Evolutionary conservation across 2,113 vertebrate genomes (phyloP), one percentile per base, ranked within the genome.

Genomic region (Chionodraco myersi): DNA sequence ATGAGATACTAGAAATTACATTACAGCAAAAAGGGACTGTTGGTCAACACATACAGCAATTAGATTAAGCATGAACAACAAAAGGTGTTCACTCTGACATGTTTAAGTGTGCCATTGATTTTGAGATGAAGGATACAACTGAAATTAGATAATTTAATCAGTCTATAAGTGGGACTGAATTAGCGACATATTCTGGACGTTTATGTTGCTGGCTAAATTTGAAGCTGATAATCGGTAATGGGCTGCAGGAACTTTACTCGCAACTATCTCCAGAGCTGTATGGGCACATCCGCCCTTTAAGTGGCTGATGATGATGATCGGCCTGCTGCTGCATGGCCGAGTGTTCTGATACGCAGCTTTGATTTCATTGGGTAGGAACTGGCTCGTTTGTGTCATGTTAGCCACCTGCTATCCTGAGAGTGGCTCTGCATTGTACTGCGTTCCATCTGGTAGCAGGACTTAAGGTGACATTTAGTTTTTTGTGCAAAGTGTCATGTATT

Each of bases 1-100:
- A 92, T 85, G 68, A 84, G 86, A 91, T 74, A 83, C 57, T 56
- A 70, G 80, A 83, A 77, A 89, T 86, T 44, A 73, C 63, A 84
- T 89, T 49, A 87, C 12, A 14, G n/a, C 9, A 10, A 70, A 53
- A 53, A 5, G 66, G 10, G 81, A 80, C 68, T 49, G 52, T 45
- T 30, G 18, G 65, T 72, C 84, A 54, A 56, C 34, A 67, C 23
- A 9, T 6, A 44, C n/a, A 23, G 45, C 56, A 72, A 90, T 72
- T 75, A 57, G 58, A 86, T 85, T 69, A 45, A n/a, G 71, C 18
- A 36, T 48, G 34, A 3, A 5, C 36, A 6, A 41, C 14, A 41
- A 54, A 66, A 69, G 41, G 16, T 63, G 54, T 63, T 75, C 21
- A 23, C 30, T 59, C 23, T 2, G 47, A 73, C 3, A 26, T 63